Percentiles rank a stretch among this genome's conserved stretches.
phyloP scores from a whole-genome alignment of 2,797 vertebrate genomes.

The Amblyopsis hoosieri region DNA sequence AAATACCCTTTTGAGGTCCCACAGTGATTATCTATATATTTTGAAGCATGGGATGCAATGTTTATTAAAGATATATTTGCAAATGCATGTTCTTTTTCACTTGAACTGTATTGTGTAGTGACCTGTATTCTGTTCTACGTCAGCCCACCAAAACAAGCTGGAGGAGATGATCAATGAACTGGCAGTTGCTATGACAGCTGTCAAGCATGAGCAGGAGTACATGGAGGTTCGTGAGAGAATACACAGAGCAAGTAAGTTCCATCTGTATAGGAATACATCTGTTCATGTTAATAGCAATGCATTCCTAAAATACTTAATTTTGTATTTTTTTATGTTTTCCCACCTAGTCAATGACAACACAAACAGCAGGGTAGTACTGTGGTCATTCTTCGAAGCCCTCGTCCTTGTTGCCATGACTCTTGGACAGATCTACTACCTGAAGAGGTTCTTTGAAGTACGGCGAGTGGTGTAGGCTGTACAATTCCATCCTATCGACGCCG shows the following conservation, averaged over 20 bases:
- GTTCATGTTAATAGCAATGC: neutral
- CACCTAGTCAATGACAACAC: conserved; percentile 97
- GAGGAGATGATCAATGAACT: conserved; percentile 99
- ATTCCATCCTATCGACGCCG: conserved; percentile 47
- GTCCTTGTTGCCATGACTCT: conserved; percentile 98
- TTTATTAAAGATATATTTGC: neutral
- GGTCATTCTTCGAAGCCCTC: conserved; percentile 99
- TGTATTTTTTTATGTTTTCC: neutral
- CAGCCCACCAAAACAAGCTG: conserved; percentile 98
- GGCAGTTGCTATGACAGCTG: conserved; percentile 96
- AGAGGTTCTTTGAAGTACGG: conserved; percentile 99
- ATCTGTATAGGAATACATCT: neutral
- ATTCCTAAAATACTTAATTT: neutral
- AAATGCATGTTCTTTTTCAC: conserved; percentile 35
- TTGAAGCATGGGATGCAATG: neutral
- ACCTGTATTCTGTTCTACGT: conserved; percentile 16
- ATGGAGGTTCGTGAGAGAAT: conserved; percentile 99
- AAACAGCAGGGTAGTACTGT: conserved; percentile 98
- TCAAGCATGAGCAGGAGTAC: conserved; percentile 99
- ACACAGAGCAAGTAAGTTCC: conserved; percentile 94
- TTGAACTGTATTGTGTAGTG: accelerated
- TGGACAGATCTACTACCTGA: conserved; percentile 99
- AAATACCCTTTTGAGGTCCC: too few relatives aligned
- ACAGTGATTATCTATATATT: neutral
- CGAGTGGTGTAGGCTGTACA: conserved; percentile 88